Base-by-base conservation (phyloP, 2,888 invertebrate species). In the Ectropis crepuscularia region DNA sequence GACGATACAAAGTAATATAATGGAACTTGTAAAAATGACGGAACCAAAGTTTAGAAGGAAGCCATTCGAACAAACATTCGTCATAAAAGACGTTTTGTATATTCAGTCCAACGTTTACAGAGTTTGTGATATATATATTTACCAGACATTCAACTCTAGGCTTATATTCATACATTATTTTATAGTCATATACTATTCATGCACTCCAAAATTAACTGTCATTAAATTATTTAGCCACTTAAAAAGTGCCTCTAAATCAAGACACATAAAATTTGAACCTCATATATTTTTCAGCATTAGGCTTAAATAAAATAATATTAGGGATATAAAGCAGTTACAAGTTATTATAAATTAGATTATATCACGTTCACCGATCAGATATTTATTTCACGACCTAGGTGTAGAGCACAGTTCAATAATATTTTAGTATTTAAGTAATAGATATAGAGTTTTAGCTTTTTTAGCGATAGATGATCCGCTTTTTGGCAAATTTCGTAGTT, bases 51-150 rank as follows among this genome's bases (percentile, higher is more conserved):
- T 58, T 57, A 55, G 28, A 69, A 68, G 66, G 53, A 66, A 47
- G 49, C 42, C 10, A 41, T 37, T n/a, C 12, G 28, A 45, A 54
- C 50, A 50, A 5, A 60, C 59, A 64, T 48, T 64, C 55, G 59
- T 68, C 67, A 45, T 48, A 64, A 63, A 74, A 65, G 71, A 77
- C 74, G 72, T 74, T 64, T 73, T 71, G 70, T 75, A 81, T 78
- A 82, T 79, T 81, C 87, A 88, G 89, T 90, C 90, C 92, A 91
- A 83, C 81, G 76, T 89, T 88, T 88, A 88, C 87, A 87, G 84
- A 82, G 80, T 87, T 89, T 90, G 89, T 90, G 88, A 90, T 90
- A 89, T 75, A 89, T 75, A 86, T 84, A 82, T 88, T 84, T 83
- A 88, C 83, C 82, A 79, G 77, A 81, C 79, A 77, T 82, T 82